Conservation (phyloP, 2,888 invertebrate species). For the Cantharis flavilabris region DNA sequence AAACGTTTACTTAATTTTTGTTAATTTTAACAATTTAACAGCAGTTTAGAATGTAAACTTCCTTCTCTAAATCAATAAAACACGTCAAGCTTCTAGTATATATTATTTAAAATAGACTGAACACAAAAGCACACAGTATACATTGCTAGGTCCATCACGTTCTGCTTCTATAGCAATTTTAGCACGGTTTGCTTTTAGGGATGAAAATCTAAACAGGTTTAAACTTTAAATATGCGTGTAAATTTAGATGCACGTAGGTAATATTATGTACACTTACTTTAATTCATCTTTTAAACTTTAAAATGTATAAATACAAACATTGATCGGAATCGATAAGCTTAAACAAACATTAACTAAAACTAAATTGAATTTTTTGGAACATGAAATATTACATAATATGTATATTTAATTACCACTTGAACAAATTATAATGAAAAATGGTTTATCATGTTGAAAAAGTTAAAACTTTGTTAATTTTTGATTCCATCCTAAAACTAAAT, state of each 20-base stretch:
- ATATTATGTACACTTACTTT: neutral
- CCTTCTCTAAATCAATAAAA: slow-evolving; percentile 18
- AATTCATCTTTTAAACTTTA: neutral
- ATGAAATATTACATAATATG: too few species aligned
- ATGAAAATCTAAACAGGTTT: slow-evolving; percentile 2
- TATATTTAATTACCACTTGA: neutral
- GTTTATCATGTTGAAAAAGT: neutral
- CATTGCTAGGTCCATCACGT: slow-evolving; percentile 24
- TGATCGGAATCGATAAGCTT: neutral
- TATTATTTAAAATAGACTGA: slow-evolving; percentile 23
- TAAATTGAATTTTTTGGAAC: neutral
- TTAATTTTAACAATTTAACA: neutral
- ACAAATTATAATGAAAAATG: neutral
- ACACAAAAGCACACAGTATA: slow-evolving; percentile 21
- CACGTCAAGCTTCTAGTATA: slow-evolving; percentile 21
- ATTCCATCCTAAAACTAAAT: neutral
- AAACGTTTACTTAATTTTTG: neutral
- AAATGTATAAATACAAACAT: neutral
- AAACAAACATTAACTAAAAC: neutral
- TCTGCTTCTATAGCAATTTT: slow-evolving; percentile 24
- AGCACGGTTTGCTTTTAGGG: slow-evolving; percentile 15
- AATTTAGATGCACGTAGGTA: neutral
- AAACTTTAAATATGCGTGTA: neutral
- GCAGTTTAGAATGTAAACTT: neutral
- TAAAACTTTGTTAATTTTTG: neutral